A percentile compares a stretch with the other conserved stretches of the same genome.
These are phyloP conservation scores for Phaenicophaeus curvirostris DNA, from an alignment of 2,797 vertebrate genomes.

Conservation along the genomic window DNA sequence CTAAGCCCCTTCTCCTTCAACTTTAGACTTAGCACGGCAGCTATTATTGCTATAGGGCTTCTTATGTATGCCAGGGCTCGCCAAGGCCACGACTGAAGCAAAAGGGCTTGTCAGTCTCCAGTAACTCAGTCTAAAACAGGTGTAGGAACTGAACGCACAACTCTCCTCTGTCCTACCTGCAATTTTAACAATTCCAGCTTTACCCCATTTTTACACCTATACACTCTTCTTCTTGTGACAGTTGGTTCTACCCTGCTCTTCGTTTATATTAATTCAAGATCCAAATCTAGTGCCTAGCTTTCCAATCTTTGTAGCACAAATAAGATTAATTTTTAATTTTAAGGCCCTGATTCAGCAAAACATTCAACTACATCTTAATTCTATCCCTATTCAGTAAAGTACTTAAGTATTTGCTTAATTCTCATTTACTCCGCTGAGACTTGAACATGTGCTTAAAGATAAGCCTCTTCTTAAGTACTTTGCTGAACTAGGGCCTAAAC, in stretches of 20 bases:
- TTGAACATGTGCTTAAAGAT: conserved; percentile 69
- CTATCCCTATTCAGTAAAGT: conserved; percentile 70
- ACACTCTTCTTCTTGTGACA: conserved; percentile 1
- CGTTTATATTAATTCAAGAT: conserved; percentile 51
- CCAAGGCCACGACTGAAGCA: not conserved
- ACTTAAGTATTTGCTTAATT: conserved; percentile 73
- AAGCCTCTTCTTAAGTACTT: conserved; percentile 69
- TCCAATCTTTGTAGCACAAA: conserved; percentile 62
- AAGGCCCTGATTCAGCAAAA: conserved; percentile 69
- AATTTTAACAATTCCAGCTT: not conserved
- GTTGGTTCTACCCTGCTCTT: conserved; percentile 35
- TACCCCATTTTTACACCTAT: conserved; percentile 24
- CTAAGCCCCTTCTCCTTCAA: conserved; percentile 19
- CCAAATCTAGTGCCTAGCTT: conserved; percentile 47
- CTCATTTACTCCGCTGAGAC: conserved; percentile 66
- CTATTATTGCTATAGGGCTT: not conserved
- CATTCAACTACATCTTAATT: conserved; percentile 70
- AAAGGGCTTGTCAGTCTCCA: not conserved
- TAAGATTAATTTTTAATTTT: conserved; percentile 74
- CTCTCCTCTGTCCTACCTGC: not conserved
- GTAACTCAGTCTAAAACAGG: not conserved
- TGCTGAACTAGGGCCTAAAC: conserved; percentile 65
- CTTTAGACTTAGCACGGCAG: not conserved
- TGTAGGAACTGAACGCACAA: rapidly evolving
- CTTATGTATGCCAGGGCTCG: not conserved